Base-by-base conservation (phyloP, 1,140 invertebrate species). In the Cyphomyrmex costatus region DNA sequence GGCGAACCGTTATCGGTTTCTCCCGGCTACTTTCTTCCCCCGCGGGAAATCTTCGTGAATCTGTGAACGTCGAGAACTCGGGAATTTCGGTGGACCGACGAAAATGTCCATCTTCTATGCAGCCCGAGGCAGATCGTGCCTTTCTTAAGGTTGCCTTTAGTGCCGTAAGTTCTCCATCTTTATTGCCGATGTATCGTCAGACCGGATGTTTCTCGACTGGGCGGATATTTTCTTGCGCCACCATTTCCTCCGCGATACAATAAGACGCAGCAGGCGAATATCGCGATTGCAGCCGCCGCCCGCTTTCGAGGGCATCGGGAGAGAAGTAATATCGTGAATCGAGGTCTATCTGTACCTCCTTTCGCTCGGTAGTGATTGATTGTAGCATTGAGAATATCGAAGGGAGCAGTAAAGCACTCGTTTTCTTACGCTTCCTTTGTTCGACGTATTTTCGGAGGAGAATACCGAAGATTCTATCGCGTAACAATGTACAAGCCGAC, bases 201-300 rank as follows among this genome's bases (percentile, higher is more conserved):
- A 36, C 58, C 71, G 82, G 82, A 85, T 85, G 82, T 56, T 76
- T 66, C 36, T 76, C 46, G 73, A 61, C 46, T 68, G 73, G 61
- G 61, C 82, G 82, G 82, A 85, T 85, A 85, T 85, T 85, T 76
- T 78, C 82, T 85, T 85, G 73, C 82, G 73, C 82, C 82, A 85
- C 33, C 82, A 74, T 78, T 85, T 85, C 70, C 82, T 85, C 36
- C 68, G 53, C 53, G 53, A 14, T 73, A 73, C 79, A 73, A 82
- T 82, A 73, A 82, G 79, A 82, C 53, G 66, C 53, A 58, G 36
- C 24, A 24, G 66, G 66, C 66, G 79, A 82, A 60, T 73, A 82
- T 82, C 68, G 79, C 66, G 79, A 82, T 82, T 82, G 66, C 66
- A 58, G 51, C 79, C 33, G 24, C 30, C 14, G 60, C 14, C 71